Evolutionary conservation across 2,113 vertebrate genomes (phyloP).

Genomic region (Plotosus lineatus): DNA sequence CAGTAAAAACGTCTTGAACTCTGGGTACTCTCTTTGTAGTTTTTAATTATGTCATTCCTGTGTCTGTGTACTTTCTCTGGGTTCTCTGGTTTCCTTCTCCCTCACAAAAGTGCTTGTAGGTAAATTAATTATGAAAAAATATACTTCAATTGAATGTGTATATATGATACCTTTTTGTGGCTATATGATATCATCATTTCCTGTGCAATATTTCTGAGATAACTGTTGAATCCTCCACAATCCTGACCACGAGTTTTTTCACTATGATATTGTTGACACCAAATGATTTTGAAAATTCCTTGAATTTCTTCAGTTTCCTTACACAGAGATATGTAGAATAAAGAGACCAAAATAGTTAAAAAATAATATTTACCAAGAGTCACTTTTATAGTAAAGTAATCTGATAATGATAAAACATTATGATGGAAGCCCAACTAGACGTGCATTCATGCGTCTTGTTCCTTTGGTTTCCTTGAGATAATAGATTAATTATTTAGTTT

Average conservation of each 20-base stretch:
- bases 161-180: background rate
- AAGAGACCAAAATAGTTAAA: background rate
- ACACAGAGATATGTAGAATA: background rate
- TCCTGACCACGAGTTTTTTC: background rate
- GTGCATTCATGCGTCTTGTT: no score
- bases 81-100: background rate
- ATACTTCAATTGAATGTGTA: background rate
- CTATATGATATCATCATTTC: background rate
- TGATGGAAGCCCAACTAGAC: no score
- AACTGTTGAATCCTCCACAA: background rate
- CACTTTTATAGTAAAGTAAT: background rate
- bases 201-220: background rate
- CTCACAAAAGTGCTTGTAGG: background rate
- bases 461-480: no score
- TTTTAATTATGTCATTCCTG: background rate
- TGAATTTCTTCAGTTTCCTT: background rate
- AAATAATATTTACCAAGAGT: background rate
- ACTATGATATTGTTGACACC: background rate
- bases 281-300: background rate
- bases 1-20: background rate
- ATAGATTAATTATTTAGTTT: no score
- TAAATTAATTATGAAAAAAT: background rate
- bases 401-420: conserved; percentile 15
- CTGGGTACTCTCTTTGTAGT: background rate
- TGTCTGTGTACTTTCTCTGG: background rate